Base-by-base conservation (phyloP, 2,113 vertebrate species). In the Oreochromis aureus region DNA sequence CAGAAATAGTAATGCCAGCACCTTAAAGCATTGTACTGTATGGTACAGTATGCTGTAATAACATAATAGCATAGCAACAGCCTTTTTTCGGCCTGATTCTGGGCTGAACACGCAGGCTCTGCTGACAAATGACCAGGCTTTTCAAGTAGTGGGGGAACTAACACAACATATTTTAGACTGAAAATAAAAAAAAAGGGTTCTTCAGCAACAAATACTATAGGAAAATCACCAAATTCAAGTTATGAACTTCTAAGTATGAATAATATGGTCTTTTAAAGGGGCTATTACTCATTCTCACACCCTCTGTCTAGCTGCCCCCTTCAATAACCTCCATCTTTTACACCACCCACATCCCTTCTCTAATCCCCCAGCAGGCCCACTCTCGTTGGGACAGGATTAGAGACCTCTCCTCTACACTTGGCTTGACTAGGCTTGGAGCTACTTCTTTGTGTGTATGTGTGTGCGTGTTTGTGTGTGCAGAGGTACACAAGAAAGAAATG, bases 301-400 rank as follows among this genome's bases (percentile, higher is more conserved):
- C 58, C 32, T 78, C 53, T 84, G 5, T 81, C 36, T 36, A n/a
- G 59, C 84, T 83, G 34, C 85, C 86, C 86, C 87, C 80, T 86
- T 89, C 85, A 56, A 51, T 88, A 87, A 80, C 85, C 89, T 90
- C 89, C 87, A 86, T 91, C 80, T 86, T 84, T 83, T 88, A 81
- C 92, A 83, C 92, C 90, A 91, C 93, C 94, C 91, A 90, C 83
- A 82, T 89, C 34, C 80, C 79, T 58, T 36, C 81, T 91, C 63
- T 96, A 91, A 95, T 94, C 92, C 88, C 92, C 61, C 89, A 93
- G 92, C 90, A 92, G 94, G 89, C 84, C 76, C 71, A 78, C 91
- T 84, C 93, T 93, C 87, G 10, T 85, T 88, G 89, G 93, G 90
- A 93, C 84, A 85, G 91, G 95, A 95, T 95, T 94, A 95, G 88